Base-by-base conservation (phyloP, 2,888 invertebrate species). In the Linnaemya vulpina region DNA sequence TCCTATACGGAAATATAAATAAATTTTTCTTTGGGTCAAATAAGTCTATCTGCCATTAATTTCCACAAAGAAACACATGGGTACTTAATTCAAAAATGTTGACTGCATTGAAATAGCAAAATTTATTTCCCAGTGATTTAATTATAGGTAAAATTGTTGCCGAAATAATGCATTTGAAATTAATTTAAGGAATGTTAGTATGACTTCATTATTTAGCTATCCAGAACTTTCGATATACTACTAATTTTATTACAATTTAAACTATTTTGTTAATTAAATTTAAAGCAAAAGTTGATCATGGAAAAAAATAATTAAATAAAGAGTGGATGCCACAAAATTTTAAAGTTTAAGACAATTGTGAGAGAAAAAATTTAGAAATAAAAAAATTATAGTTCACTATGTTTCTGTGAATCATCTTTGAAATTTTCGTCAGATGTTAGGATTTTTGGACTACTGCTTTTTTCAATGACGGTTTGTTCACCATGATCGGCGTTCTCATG, bases 401-500 rank as follows among this genome's bases (percentile, higher is more conserved):
- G 85, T 62, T 75, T 76, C 13, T 11, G 10, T 20, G 30, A 46
- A 20, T 53, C 46, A 1, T 60, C 58, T 10, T 53, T 17, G n/a
- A 43, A 22, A 1, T 62, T 49, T 67, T 70, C 20, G 2, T 46
- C 51, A 3, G 78, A 20, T 51, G 46, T 11, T 17, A 17, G 8
- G 1, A 58, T 30, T 30, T 46, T 49, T 13, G 62, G 25, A 35
- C 22, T 60, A 38, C 15, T 53, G 17, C 4, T 40, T 20, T 20
- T 43, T 9, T 67, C 62, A 53, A 5, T 13, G n/a, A 40, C 13
- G 43, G 35, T 40, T 65, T 71, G 76, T n/a, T 86, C 79, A 5
- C 86, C 87, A 60, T 88, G 87, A 40, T 89, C 88, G 46, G 62
- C 77, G 79, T 91, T 92, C 87, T 93, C 92, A 65, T 90, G 91